Base-by-base conservation (phyloP, 30 jellyfish, hydroid and myxozoan genomes). In the Chironex yamaguchii region DNA sequence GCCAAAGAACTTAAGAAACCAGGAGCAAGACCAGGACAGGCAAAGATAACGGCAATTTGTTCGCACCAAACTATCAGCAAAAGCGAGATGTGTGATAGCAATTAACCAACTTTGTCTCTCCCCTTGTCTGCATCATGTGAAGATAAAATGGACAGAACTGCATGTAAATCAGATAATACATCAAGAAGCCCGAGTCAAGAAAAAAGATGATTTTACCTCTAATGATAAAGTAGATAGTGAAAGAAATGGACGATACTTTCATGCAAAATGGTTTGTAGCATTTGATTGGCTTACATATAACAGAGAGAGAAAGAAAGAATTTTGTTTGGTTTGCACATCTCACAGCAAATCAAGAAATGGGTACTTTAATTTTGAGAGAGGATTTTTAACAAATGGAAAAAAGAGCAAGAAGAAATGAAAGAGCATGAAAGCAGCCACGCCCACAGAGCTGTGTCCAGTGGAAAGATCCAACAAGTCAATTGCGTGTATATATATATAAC, bases 271-370 rank as follows among this genome's bases (percentile, higher is more conserved):
- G 81, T 30, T 67, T 67, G 3, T 29, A 67, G 81, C 81, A 67
- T 67, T 67, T 67, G 81, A 29, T 21, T 32, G 70, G 70, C 70
- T 26, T 29, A 30, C 29, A 70, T 29, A 70, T 20, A 0, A 31
- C 70, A 70, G 68, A 31, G 81, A 67, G 54, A 67, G 81, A 67
- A 67, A 67, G 36, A 72, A n/a, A 67, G 81, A n/a, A n/a, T n/a
- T n/a, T n/a, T n/a, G n/a, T n/a, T n/a, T n/a, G 14, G 68, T 70
- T 22, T 70, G 84, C 84, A 70, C 84, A 70, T 70, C 84, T 70
- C 84, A 70, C 84, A 70, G 84, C 84, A 17, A 70, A 70, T 70
- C 68, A 35, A 54, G 81, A 29, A 67, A 67, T 35, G 84, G 84
- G 62, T 14, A 70, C 30, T 32, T 70, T 70, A 70, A 70, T 36